Percentiles rank a stretch among this genome's conserved stretches.
These are phyloP conservation scores for Galleria mellonella DNA, from an alignment of 1,140 invertebrate species.

Conservation along the genomic window DNA sequence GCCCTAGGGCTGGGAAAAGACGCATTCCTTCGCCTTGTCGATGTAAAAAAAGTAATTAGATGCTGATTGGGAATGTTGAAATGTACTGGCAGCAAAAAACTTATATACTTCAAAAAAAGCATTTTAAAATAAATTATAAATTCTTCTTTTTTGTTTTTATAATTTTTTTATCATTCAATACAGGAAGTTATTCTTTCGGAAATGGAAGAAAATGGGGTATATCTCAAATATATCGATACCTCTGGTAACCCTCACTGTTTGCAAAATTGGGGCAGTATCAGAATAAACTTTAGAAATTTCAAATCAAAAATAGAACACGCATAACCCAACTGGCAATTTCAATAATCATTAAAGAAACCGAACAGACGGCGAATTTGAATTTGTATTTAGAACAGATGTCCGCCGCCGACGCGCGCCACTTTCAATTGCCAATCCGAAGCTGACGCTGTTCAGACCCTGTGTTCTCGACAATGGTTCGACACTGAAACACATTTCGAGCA, in stretches of 20 bases:
- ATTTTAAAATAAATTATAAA: no score
- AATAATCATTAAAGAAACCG: constrained; percentile 64
- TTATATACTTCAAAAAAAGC: no score
- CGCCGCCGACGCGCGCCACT: constrained; percentile 27
- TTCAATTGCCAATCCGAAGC: constrained; percentile 45
- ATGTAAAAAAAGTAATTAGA: no score
- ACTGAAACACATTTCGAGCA: not conserved
- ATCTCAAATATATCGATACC: not conserved
- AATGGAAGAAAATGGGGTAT: no score
- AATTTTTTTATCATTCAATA: no score
- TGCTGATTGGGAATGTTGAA: no score
- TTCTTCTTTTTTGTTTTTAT: no score
- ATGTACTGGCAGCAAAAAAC: no score
- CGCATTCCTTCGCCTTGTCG: no score
- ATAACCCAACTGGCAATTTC: constrained; percentile 56
- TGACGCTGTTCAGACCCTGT: constrained; percentile 31
- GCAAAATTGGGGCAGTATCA: constrained; percentile 1
- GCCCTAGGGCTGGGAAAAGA: no score
- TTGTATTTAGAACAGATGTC: constrained; percentile 57
- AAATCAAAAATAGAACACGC: constrained; percentile 47
- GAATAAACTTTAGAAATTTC: constrained; percentile 26
- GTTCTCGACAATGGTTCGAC: not conserved
- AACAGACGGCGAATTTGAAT: constrained; percentile 51
- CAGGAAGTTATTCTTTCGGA: no score
- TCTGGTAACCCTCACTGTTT: not conserved